Evolutionary conservation across 2,797 vertebrate genomes (phyloP), one percentile per base, ranked within the genome.

Genomic region (Tangara arthus): DNA sequence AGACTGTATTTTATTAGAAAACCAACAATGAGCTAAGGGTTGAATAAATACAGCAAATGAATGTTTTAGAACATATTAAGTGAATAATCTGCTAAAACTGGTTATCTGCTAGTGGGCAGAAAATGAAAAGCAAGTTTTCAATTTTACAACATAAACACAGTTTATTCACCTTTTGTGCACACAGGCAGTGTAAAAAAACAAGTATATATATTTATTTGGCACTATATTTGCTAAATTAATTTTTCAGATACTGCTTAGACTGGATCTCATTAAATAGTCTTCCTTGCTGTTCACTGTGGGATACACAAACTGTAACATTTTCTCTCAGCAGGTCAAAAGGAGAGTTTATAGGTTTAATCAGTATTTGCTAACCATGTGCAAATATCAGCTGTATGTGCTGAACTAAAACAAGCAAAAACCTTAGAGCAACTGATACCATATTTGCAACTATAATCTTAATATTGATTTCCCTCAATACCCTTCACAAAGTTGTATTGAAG

Each of bases 351-450:
- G 66, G 21, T 93, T 91, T 91, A 75, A 95, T 89, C 23, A 83
- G 65, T 91, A 70, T 96, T 97, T 96, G 93, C 94, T 96, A 97
- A 96, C 60, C 88, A 76, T 3, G 41, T 95, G 90, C 42, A 94
- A 97, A 97, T 87, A 96, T 87, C 44, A 89, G 56, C 63, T 44
- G 22, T n/a, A 47, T 23, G 60, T 34, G 26, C 75, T 85, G 65
- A 90, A 55, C 18, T 75, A 80, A 85, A 90, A 69, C 22, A 28
- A 88, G 32, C 10, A 82, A 52, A 72, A 89, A 63, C 8, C 24
- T 88, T 64, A 76, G 17, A 63, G 72, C 15, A 88, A 82, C 50
- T 19, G 34, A 41, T 32, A 41, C 18, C 15, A 18, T 39, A 59
- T 59, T 63, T 81, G 60, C 70, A 93, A 55, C 50, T 46, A 26